These are phyloP conservation scores for Diadromus collaris DNA, from an alignment of 2,888 invertebrate species.

Conservation along the genomic window DNA sequence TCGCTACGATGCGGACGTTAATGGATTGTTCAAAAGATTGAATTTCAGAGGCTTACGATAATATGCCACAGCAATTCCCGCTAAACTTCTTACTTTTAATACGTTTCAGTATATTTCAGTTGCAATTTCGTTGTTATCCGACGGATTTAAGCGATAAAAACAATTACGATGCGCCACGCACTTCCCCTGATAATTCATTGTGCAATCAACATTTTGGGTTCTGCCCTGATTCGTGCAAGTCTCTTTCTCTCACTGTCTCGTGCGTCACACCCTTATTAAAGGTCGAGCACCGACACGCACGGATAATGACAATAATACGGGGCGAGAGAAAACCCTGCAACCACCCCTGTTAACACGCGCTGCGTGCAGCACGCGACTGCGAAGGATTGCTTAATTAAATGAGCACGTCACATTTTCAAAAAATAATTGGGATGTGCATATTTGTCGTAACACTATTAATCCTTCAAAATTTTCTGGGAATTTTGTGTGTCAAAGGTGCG, in stretches of 20 bases:
- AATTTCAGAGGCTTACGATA: background rate
- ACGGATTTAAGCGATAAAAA: background rate
- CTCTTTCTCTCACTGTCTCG: background rate
- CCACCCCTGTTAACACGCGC: constrained; percentile 12
- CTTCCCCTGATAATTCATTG: constrained; percentile 12
- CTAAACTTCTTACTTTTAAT: background rate
- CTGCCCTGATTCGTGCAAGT: constrained; percentile 24
- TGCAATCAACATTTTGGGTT: constrained; percentile 12
- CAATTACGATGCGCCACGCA: background rate
- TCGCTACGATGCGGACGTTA: no score
- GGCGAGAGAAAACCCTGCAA: constrained; percentile 31
- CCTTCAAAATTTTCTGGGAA: constrained; percentile 6
- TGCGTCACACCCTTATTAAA: constrained; percentile 34
- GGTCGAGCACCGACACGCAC: constrained; percentile 18
- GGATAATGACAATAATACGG: constrained; percentile 8
- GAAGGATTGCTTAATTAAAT: constrained; percentile 42
- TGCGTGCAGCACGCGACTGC: constrained; percentile 46
- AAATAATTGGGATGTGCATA: constrained; percentile 6
- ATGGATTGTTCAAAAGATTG: background rate
- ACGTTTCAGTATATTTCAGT: background rate
- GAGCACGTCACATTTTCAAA: constrained; percentile 23
- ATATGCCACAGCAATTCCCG: background rate
- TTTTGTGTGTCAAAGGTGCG: background rate
- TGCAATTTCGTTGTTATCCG: constrained; percentile 1
- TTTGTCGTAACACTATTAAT: constrained; percentile 7